Percentiles rank a stretch among this genome's conserved stretches.
These are phyloP conservation scores for Psilopogon haemacephalus DNA, from an alignment of 2,113 vertebrate species.

Conservation along the genomic window DNA sequence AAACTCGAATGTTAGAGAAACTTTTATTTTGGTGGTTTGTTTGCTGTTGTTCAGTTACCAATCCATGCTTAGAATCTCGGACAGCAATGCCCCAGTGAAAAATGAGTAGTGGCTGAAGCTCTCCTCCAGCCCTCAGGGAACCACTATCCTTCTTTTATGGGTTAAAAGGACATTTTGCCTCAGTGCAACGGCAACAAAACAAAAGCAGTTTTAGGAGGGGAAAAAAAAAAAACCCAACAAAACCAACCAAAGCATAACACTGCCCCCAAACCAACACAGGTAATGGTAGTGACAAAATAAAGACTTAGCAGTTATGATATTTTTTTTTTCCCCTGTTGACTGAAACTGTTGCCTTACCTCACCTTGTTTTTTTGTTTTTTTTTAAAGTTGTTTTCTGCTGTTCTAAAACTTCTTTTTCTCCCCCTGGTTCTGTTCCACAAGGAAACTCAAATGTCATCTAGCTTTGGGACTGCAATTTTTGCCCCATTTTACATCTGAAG, in stretches of 20 bases:
- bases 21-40: no score
- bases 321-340: not conserved
- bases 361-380: not conserved
- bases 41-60: not conserved
- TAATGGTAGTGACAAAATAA: not conserved
- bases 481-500: not conserved
- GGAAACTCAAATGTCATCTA: not conserved
- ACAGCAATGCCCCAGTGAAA: not conserved
- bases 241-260: not conserved
- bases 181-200: not conserved
- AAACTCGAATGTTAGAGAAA: not conserved
- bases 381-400: not conserved
- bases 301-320: not conserved
- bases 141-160: not conserved
- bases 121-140: not conserved
- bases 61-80: not conserved
- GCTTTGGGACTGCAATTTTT: not conserved
- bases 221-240: not conserved
- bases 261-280: not conserved
- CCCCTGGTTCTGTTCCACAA: not conserved
- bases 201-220: not conserved
- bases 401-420: not conserved
- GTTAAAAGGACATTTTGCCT: not conserved
- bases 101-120: not conserved
- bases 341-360: not conserved